A percentile compares a stretch with the other conserved stretches of the same genome.
Evolutionary conservation across 2,888 invertebrate species (phyloP).

Genomic region (Pyrocoelia pectoralis): DNA sequence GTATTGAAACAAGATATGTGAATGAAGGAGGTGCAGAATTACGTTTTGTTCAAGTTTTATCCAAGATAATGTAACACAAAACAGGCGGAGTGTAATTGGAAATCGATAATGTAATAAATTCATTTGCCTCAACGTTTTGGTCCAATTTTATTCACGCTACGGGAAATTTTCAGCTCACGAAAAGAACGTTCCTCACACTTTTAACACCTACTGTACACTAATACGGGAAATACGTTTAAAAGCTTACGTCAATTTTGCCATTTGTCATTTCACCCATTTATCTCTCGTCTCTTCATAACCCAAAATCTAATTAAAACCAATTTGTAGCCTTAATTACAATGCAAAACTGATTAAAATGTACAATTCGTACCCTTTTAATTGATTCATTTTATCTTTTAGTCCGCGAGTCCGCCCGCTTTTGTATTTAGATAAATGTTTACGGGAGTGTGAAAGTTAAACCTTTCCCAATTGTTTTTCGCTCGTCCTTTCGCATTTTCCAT

Average conservation of each 20-base stretch:
- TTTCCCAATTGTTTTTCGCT: not conserved
- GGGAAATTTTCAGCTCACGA: constrained; percentile 23
- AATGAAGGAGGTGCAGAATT: constrained; percentile 2
- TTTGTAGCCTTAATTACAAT: constrained; percentile 2
- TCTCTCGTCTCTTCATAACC: constrained; percentile 6
- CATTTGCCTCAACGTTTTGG: constrained; percentile 38
- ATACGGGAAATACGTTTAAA: constrained; percentile 33
- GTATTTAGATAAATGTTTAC: not conserved
- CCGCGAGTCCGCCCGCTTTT: not conserved
- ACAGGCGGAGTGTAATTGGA: constrained; percentile 50
- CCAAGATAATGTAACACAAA: constrained; percentile 46
- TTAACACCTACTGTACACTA: constrained; percentile 42
- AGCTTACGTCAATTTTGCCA: constrained; percentile 23
- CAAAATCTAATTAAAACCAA: not conserved
- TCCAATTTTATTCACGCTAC: constrained; percentile 38
- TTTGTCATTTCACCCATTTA: not conserved
- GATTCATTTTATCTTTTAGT: constrained; percentile 3
- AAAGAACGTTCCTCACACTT: constrained; percentile 30
- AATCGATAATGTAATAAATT: constrained; percentile 54
- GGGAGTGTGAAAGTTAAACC: not conserved
- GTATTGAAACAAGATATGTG: not conserved
- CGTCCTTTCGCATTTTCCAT: no score
- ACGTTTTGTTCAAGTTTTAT: constrained; percentile 31
- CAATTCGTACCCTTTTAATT: constrained; percentile 3
- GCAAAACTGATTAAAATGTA: constrained; percentile 11